Base-by-base conservation (phyloP, 2,797 vertebrate species). In the Propithecus perrieri region DNA sequence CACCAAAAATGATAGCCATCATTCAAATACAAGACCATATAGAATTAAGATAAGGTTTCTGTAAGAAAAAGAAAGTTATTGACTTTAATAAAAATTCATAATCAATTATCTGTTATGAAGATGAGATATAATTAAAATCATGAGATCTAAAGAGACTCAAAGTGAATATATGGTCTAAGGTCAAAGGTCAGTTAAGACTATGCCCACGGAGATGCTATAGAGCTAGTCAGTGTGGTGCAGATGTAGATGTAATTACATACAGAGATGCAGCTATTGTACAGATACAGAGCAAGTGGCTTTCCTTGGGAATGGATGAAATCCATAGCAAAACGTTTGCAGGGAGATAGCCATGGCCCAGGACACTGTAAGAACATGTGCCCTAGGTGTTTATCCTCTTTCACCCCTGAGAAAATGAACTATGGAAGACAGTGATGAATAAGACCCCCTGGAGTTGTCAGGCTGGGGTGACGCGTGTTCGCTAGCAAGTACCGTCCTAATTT, bases 1-100 rank as follows among this genome's bases (percentile, higher is more conserved):
- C 24, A 63, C 4, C 74, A 24, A 87, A 86, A 28, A 80, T 72
- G 75, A 65, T 26, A 85, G 72, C 5, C 50, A 33, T 53, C 20
- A 38, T 72, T 59, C 30, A 35, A 96, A 78, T 50, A 4, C 55
- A 95, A 80, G 7, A 48, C 30, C 43, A 83, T 67, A 74, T 57
- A 75, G 76, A 78, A 74, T 30, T 65, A 41, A 30, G 26, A 55
- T 9, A 53, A 85, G 18, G 11, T 10, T 85, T 72, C 15, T 7
- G 1, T 38, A 90, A 86, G 76, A 55, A 72, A 89, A 93, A 76
- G n/a, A 35, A 85, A 97, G 38, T n/a, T 90, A 80, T 17, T 65
- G n/a, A 22, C 17, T 87, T 7, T 55, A 43, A 10, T 59, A 81
- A 61, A 80, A 81, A 33, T 57, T 33, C 28, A 13, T 7, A 63